Conservation (phyloP, 2,113 vertebrate genomes). For the Rattus norvegicus region DNA sequence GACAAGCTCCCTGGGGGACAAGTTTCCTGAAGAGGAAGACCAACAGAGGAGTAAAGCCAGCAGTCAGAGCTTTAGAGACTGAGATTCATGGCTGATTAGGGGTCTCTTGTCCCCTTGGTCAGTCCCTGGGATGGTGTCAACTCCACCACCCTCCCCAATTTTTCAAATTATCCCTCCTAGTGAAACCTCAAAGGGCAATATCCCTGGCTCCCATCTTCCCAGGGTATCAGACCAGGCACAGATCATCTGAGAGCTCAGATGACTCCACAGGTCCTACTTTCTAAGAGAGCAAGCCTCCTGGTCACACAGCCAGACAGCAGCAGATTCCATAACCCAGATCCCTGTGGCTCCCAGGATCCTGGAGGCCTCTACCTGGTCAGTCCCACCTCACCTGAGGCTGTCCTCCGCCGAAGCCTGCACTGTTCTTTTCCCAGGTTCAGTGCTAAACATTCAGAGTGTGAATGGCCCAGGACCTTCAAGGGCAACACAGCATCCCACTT, state of each 20-base stretch:
- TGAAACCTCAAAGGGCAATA: background rate
- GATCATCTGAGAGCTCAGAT: background rate
- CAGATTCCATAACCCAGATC: background rate
- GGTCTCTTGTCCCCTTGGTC: background rate
- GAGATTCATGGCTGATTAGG: background rate
- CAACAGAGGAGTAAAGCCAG: rapidly evolving
- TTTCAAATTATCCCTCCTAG: background rate
- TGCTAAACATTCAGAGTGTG: background rate
- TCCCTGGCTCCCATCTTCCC: background rate
- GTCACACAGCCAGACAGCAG: background rate
- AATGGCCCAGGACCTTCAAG: background rate
- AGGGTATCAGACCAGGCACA: background rate
- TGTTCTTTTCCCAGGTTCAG: background rate
- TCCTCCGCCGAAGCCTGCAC: background rate
- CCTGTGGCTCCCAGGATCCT: background rate
- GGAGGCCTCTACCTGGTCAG: background rate
- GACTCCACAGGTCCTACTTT: background rate
- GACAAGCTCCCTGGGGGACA: background rate
- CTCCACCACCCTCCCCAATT: background rate
- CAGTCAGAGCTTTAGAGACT: background rate
- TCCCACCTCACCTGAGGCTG: no score
- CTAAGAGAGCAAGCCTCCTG: background rate
- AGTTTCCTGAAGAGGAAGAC: background rate
- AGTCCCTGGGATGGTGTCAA: background rate
- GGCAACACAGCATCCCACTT: background rate